Evolutionary conservation across 23 tunicate genomes (phyloP), one percentile per base, ranked within the genome.

Genomic region (Corella eumyota): DNA sequence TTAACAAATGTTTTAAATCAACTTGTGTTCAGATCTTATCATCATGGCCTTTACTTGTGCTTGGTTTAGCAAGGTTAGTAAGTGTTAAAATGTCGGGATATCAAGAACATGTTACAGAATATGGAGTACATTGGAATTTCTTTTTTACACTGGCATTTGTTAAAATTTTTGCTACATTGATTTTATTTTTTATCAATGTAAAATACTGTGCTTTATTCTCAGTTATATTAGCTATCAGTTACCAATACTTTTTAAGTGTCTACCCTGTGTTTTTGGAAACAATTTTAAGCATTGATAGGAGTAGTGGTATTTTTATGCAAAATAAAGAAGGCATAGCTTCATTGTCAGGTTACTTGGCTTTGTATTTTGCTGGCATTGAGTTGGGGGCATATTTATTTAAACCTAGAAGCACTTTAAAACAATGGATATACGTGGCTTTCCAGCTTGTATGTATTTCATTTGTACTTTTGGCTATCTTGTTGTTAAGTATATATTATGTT

Each of bases 41-140:
- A 2, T 66, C 73, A 0, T 84, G 94, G 94, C 96, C 96, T 7
- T 31, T 88, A 11, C 15, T 75, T 30, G 19, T 68, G 24, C 33
- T 88, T 30, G 96, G 96, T 5, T 0, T 72, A 25, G 19, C 73
- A 0, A 58, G 96, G 32, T 29, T 66, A 4, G 37, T 73, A 19
- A 61, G 67, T 48, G 74, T 88, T 1, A 73, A 79, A 30, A 26
- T 75, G 3, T 44, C 65, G 19, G 88, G 96, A 5, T 88, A 88
- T 62, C 78, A 88, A 5, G 74, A 72, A 50, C 96, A 88, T 79
- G 72, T 79, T 4, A 54, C 96, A 0, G 96, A 88, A 45, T 88
- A 88, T 73, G 96, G 96, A n/a, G 70, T 88, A n/a, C 81, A 88
- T 44, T 88, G 96, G 96, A 88, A 88, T 55, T 88, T 88, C 62